These are phyloP conservation scores for Gephyroberyx darwinii DNA, from an alignment of 2,797 vertebrate genomes.

Conservation along the genomic window DNA sequence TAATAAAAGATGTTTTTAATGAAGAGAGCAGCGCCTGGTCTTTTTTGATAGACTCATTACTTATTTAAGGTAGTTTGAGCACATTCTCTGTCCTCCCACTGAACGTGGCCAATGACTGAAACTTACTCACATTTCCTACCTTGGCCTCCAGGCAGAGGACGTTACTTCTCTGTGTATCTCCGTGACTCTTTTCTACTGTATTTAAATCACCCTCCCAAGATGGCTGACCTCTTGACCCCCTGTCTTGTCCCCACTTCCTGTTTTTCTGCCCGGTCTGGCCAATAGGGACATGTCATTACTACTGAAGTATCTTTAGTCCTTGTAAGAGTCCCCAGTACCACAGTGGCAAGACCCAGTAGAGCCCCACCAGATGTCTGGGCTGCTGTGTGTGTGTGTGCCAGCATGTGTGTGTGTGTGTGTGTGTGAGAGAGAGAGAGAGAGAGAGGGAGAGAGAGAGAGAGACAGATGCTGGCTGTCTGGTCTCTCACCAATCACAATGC, in stretches of 20 bases:
- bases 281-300: slow-evolving; percentile 77
- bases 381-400: slow-evolving; percentile 49
- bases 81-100: too few relatives aligned
- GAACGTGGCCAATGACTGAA: slow-evolving; percentile 18
- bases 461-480: slow-evolving; percentile 71
- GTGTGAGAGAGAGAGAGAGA: slow-evolving; percentile 9
- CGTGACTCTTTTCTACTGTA: slow-evolving; percentile 63
- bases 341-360: slow-evolving; percentile 69
- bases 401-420: slow-evolving; percentile 9
- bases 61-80: background rate
- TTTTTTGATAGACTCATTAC: too few relatives aligned
- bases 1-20: too few relatives aligned
- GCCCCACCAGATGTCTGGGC: slow-evolving; percentile 75
- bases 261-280: slow-evolving; percentile 67
- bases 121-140: slow-evolving; percentile 23
- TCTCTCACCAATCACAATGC: slow-evolving; percentile 54
- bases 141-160: slow-evolving; percentile 46
- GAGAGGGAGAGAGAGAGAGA: slow-evolving; percentile 47
- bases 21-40: too few relatives aligned
- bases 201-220: slow-evolving; percentile 75
- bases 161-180: slow-evolving; percentile 30
- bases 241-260: slow-evolving; percentile 72
- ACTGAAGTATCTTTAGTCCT: slow-evolving; percentile 76
- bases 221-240: slow-evolving; percentile 64
- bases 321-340: slow-evolving; percentile 67